Percentiles rank a stretch among this genome's conserved stretches.
phyloP scores from a whole-genome alignment of 1,140 invertebrate species.

The Ceratina calcarata region DNA sequence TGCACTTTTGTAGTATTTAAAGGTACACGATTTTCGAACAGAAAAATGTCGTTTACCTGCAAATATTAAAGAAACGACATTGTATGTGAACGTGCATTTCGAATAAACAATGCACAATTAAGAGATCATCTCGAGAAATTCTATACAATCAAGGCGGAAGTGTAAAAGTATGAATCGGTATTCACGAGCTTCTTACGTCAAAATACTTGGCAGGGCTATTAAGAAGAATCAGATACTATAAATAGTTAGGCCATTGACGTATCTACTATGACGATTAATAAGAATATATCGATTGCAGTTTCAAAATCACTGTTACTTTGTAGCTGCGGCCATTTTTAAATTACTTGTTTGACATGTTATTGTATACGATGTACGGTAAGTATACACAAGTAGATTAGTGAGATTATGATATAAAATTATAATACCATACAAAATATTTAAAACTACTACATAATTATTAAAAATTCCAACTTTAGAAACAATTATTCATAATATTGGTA shows the following conservation, averaged over 20 bases:
- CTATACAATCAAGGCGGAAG: constrained; percentile 13
- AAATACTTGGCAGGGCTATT: constrained; percentile 61
- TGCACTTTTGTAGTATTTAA: constrained; percentile 12
- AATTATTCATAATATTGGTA: neutral
- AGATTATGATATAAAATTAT: too few relatives aligned
- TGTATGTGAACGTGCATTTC: constrained; percentile 1
- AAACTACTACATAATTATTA: neutral
- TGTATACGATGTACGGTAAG: neutral
- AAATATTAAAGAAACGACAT: constrained; percentile 5
- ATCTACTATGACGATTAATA: constrained; percentile 32
- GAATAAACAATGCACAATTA: constrained; percentile 8
- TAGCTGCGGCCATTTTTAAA: constrained; percentile 62
- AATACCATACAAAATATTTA: neutral
- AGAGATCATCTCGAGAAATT: neutral
- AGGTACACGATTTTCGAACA: neutral
- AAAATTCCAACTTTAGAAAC: neutral
- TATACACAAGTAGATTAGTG: too few relatives aligned
- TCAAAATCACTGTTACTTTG: constrained; percentile 22
- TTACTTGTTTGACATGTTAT: constrained; percentile 35
- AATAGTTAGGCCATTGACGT: constrained; percentile 63
- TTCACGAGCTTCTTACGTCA: constrained; percentile 58
- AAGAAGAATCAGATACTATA: constrained; percentile 49
- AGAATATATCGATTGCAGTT: constrained; percentile 15
- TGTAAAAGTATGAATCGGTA: constrained; percentile 43
- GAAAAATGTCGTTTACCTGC: constrained; percentile 34